phyloP scores from a whole-genome alignment of 2,113 vertebrate genomes.

The Hemicordylus capensis region DNA sequence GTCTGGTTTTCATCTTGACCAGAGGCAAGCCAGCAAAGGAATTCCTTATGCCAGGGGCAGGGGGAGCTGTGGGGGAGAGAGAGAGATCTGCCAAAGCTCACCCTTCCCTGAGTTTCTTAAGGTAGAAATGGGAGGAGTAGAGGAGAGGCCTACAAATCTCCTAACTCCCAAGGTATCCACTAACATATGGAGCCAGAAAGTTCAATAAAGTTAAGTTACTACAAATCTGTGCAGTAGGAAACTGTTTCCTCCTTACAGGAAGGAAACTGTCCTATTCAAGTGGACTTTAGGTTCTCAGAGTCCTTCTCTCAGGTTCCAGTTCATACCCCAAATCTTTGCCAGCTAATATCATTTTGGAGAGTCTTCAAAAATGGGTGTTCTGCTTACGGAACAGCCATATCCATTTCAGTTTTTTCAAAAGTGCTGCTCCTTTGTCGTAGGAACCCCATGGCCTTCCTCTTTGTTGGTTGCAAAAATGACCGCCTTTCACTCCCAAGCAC shows the following conservation, averaged over 20 bases:
- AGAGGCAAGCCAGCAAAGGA: background rate
- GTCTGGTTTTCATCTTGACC: background rate
- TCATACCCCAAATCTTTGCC: background rate
- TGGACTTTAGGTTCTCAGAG: too few relatives aligned
- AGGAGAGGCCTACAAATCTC: background rate
- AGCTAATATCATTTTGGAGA: background rate
- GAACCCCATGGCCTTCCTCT: conserved; percentile 28
- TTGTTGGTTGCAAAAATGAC: conserved; percentile 24
- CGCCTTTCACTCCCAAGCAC: conserved; percentile 50
- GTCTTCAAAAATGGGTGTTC: background rate
- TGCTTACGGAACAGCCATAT: background rate
- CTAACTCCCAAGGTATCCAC: background rate
- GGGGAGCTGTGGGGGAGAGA: too few relatives aligned
- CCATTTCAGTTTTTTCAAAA: background rate
- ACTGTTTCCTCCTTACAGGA: background rate
- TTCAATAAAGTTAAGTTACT: background rate
- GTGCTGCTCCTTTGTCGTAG: background rate
- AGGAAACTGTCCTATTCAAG: background rate
- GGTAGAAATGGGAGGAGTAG: background rate
- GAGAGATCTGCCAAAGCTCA: too few relatives aligned
- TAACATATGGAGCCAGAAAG: background rate
- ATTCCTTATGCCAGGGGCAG: too few relatives aligned
- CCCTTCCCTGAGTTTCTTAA: background rate
- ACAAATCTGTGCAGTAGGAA: background rate
- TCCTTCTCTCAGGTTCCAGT: background rate